A percentile compares a stretch with the other conserved stretches of the same genome.
Evolutionary conservation across 1,140 invertebrate genomes (phyloP).

Genomic region (Temnothorax nylanderi): DNA sequence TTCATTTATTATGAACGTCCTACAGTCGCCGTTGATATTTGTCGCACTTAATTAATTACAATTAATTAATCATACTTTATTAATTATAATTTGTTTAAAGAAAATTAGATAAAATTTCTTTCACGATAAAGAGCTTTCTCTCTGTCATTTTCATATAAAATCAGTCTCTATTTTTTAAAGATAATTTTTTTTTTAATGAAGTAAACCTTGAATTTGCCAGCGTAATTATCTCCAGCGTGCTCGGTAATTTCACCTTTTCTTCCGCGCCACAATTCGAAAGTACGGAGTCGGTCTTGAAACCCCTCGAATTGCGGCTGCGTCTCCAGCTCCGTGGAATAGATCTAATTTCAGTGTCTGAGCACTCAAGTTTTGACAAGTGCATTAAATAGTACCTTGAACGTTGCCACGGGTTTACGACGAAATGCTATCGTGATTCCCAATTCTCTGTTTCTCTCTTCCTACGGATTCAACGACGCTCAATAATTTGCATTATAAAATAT

Average conservation of each 20-base stretch:
- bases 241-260: slow-evolving; percentile 88
- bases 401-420: slow-evolving; percentile 71
- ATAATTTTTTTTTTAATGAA: background rate
- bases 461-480: slow-evolving; percentile 49
- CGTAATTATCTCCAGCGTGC: slow-evolving; percentile 89
- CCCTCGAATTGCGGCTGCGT: slow-evolving; percentile 90
- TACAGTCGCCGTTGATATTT: background rate
- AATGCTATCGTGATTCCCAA: slow-evolving; percentile 49
- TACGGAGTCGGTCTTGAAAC: slow-evolving; percentile 92
- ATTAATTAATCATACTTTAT: too few relatives aligned
- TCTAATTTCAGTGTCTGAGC: slow-evolving; percentile 83
- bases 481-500: slow-evolving; percentile 41
- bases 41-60: background rate
- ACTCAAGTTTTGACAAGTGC: slow-evolving; percentile 56
- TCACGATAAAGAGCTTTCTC: background rate
- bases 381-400: slow-evolving; percentile 79
- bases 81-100: too few relatives aligned
- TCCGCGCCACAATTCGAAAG: slow-evolving; percentile 91
- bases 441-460: slow-evolving; percentile 78
- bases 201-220: slow-evolving; percentile 89
- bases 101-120: background rate
- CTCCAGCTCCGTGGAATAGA: slow-evolving; percentile 92
- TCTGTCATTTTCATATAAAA: background rate
- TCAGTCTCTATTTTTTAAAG: background rate
- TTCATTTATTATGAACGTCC: background rate